phyloP scores from a whole-genome alignment of 2,113 vertebrate species.

The Ariopsis seemanni region DNA sequence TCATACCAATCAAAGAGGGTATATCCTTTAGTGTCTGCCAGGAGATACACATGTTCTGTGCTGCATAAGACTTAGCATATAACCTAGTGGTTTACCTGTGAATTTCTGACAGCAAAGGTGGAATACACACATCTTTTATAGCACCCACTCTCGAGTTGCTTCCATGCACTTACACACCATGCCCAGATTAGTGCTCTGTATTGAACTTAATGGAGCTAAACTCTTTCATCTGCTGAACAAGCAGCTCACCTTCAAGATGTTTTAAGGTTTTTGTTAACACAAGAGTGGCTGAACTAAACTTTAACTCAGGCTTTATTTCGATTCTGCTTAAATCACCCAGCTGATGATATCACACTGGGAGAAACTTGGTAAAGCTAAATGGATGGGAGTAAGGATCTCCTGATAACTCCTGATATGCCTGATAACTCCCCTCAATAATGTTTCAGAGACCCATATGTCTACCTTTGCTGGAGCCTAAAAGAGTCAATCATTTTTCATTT shows the following conservation, averaged over 20 bases:
- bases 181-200: too few species aligned
- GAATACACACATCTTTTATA: not conserved
- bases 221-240: too few species aligned
- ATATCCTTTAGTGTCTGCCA: not conserved
- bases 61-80: not conserved
- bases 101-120: not conserved
- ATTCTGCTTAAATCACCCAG: not conserved
- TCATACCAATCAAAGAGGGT: not conserved
- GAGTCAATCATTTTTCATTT: not conserved
- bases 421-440: not conserved
- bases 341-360: not conserved
- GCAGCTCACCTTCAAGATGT: too few species aligned
- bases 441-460: not conserved
- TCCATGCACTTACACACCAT: too few species aligned
- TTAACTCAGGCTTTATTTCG: not conserved
- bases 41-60: not conserved
- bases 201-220: too few species aligned
- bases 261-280: not conserved
- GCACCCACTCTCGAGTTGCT: not conserved
- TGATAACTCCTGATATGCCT: not conserved
- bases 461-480: not conserved
- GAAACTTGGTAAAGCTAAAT: not conserved
- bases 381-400: not conserved
- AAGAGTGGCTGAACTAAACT: not conserved
- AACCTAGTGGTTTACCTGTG: not conserved